Evolutionary conservation across 1,140 invertebrate species (phyloP).

Genomic region (Cheumatopsyche charites): DNA sequence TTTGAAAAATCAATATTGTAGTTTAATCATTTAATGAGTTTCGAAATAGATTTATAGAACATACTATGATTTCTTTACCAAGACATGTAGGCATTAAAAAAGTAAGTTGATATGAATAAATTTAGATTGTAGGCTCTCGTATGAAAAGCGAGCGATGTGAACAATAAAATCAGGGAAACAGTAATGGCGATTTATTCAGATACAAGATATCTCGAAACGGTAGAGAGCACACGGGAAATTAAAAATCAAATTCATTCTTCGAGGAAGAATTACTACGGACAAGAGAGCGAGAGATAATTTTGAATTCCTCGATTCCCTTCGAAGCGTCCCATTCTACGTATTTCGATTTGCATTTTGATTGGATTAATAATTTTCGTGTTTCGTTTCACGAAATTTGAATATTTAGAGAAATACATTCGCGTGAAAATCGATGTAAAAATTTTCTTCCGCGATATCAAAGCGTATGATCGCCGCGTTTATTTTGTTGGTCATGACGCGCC

Average conservation of each 20-base stretch:
- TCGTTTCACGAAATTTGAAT: background rate
- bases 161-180: constrained; percentile 44
- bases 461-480: constrained; percentile 11
- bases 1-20: too few species aligned
- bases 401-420: background rate
- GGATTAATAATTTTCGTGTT: background rate
- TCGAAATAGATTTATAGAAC: background rate
- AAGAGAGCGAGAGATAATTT: background rate
- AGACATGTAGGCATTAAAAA: constrained; percentile 13
- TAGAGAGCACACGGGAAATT: constrained; percentile 2
- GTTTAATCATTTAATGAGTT: too few species aligned
- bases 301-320: background rate
- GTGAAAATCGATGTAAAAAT: constrained; percentile 1
- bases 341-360: background rate
- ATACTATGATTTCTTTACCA: background rate
- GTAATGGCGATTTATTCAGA: constrained; percentile 33
- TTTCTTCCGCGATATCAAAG: constrained; percentile 20
- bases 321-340: background rate
- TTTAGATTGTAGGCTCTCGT: constrained; percentile 36
- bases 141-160: constrained; percentile 42
- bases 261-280: too few species aligned
- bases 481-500: constrained; percentile 16
- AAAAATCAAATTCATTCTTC: background rate
- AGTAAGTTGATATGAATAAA: constrained; percentile 41
- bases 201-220: constrained; percentile 33